Evolutionary conservation across 2,797 vertebrate species (phyloP).

Genomic region (Bradypodion pumilum): DNA sequence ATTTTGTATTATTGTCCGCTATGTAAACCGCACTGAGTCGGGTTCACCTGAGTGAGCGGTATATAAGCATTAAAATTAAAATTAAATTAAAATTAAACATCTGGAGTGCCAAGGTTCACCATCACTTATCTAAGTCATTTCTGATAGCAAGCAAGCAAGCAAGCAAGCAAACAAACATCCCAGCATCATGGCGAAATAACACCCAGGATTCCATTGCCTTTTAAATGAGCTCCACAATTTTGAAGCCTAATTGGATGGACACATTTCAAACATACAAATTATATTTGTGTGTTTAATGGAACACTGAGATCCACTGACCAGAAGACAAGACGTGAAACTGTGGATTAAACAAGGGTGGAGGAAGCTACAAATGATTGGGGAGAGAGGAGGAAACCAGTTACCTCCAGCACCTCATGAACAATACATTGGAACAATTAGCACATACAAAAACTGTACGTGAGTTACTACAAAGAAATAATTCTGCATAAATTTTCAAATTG

Average conservation of each 20-base stretch:
- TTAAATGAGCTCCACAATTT: background rate
- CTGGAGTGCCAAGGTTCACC: no score
- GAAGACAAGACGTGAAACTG: background rate
- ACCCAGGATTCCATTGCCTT: background rate
- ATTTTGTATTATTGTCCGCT: no score
- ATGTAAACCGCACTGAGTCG: no score
- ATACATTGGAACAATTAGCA: background rate
- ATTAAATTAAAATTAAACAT: no score
- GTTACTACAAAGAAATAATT: background rate
- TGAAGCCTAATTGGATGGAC: background rate
- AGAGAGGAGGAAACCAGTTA: background rate
- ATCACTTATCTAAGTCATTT: no score
- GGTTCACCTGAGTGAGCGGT: no score
- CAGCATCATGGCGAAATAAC: constrained; percentile 11
- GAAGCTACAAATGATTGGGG: background rate
- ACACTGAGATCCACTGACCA: background rate
- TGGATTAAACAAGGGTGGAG: background rate
- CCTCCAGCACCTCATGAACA: background rate
- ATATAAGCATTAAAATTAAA: no score
- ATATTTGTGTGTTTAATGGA: background rate
- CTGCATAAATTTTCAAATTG: background rate
- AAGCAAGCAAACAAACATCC: no score
- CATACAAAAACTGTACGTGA: background rate
- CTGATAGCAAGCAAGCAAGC: no score
- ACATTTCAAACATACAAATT: background rate